Conservation (phyloP, 2,113 vertebrate genomes). For the Isurus oxyrinchus region DNA sequence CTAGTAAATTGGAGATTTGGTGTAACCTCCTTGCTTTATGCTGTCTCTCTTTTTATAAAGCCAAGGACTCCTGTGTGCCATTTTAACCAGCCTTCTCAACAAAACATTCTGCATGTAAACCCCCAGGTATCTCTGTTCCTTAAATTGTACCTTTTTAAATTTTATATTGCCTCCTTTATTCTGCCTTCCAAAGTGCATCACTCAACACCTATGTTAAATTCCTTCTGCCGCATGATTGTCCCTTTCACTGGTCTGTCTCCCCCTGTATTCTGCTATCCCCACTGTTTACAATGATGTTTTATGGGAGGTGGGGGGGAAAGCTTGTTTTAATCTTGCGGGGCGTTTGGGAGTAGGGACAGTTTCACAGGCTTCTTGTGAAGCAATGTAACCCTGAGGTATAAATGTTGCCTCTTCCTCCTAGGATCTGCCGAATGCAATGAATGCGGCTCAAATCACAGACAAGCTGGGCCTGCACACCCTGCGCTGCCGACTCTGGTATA, state of each 20-base stretch:
- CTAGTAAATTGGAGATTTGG: too few species aligned
- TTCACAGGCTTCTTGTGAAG: neutral
- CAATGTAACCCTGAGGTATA: constrained; percentile 26
- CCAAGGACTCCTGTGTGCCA: neutral
- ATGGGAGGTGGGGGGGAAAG: too few species aligned
- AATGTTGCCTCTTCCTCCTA: constrained; percentile 44
- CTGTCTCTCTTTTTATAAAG: neutral
- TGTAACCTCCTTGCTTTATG: neutral
- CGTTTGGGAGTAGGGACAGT: neutral
- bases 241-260: neutral
- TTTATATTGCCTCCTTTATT: neutral
- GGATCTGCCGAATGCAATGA: constrained; percentile 96
- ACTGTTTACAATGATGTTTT: neutral
- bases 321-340: neutral
- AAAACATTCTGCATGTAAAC: neutral
- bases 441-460: constrained; percentile 92
- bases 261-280: neutral
- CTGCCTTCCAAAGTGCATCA: neutral
- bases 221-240: neutral
- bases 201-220: neutral
- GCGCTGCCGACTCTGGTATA: constrained; percentile 94
- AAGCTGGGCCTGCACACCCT: constrained; percentile 91
- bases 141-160: neutral
- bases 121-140: neutral
- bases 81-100: neutral